Evolutionary conservation across 2,113 vertebrate genomes (phyloP).

Genomic region (Sterrhoptilus dennistouni): DNA sequence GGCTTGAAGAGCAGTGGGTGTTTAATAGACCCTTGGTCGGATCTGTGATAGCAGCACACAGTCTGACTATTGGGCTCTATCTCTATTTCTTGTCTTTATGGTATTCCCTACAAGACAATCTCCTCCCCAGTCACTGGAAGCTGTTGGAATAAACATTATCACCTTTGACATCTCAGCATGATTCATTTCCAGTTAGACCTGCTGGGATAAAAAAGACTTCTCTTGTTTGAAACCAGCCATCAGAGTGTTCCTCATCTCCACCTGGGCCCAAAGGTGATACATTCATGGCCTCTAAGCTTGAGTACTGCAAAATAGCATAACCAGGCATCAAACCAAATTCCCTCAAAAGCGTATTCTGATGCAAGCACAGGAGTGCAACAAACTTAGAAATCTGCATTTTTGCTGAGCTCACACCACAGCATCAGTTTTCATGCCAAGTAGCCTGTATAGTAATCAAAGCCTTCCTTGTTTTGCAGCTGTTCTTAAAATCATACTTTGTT

Average conservation of each 20-base stretch:
- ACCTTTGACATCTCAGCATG: background rate
- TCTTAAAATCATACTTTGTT: background rate
- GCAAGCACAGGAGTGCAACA: background rate
- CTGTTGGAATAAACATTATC: background rate
- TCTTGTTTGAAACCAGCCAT: background rate
- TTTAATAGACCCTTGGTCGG: rapidly evolving
- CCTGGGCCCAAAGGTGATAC: background rate
- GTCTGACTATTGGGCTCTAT: background rate
- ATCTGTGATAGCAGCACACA: background rate
- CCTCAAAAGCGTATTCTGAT: background rate
- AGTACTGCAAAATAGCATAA: background rate
- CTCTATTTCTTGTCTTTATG: background rate
- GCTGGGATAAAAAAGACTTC: background rate
- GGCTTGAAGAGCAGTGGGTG: background rate
- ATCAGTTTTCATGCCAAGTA: background rate
- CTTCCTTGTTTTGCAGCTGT: background rate
- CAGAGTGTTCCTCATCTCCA: background rate
- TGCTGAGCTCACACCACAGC: background rate
- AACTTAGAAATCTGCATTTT: rapidly evolving
- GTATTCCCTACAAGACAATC: background rate
- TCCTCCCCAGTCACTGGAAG: background rate
- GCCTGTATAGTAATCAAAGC: background rate
- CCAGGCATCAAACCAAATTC: background rate
- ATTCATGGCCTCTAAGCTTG: background rate
- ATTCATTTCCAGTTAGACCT: background rate